A percentile compares a stretch with the other conserved stretches of the same genome.
phyloP scores from a whole-genome alignment of 2,797 vertebrate genomes.

The Lycodopsis pacificus region DNA sequence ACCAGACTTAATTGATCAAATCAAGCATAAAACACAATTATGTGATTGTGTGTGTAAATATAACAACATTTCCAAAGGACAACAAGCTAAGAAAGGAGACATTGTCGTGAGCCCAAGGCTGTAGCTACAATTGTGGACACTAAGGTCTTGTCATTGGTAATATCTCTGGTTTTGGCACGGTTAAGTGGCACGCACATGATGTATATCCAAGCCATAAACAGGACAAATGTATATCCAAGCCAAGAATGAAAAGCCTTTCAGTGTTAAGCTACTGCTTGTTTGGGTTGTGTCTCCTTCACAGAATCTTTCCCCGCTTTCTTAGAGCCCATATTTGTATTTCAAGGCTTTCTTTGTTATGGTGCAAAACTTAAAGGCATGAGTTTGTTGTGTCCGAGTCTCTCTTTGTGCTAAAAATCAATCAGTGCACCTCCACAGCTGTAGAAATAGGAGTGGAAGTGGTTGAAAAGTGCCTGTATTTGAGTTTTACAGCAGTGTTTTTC shows the following conservation, averaged over 20 bases:
- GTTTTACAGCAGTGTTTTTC: slow-evolving; percentile 20
- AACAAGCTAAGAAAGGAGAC: not conserved
- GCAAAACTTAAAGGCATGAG: slow-evolving; percentile 16
- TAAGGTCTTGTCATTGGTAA: not conserved
- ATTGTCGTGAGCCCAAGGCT: not conserved
- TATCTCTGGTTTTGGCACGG: not conserved
- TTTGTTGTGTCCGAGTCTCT: slow-evolving; percentile 37
- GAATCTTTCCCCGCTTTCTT: slow-evolving; percentile 16
- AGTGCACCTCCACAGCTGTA: slow-evolving; percentile 17
- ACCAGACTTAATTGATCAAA: not conserved
- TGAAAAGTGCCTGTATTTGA: slow-evolving; percentile 21
- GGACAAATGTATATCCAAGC: not conserved
- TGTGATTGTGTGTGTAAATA: not conserved
- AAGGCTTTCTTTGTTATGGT: slow-evolving; percentile 25
- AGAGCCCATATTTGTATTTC: slow-evolving; percentile 49
- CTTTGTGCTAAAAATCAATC: slow-evolving; percentile 44
- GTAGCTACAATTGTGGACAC: not conserved
- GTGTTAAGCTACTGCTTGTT: slow-evolving; percentile 19
- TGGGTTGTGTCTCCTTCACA: slow-evolving; percentile 12
- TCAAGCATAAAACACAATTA: slow-evolving; percentile 2
- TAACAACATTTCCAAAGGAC: not conserved
- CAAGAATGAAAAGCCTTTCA: slow-evolving; percentile 5
- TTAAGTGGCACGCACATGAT: not conserved
- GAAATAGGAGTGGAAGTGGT: slow-evolving; percentile 2
- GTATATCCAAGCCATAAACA: slow-evolving; percentile 1